Evolutionary conservation across 2,113 vertebrate genomes (phyloP).

Genomic region (Lipotes vexillifer): DNA sequence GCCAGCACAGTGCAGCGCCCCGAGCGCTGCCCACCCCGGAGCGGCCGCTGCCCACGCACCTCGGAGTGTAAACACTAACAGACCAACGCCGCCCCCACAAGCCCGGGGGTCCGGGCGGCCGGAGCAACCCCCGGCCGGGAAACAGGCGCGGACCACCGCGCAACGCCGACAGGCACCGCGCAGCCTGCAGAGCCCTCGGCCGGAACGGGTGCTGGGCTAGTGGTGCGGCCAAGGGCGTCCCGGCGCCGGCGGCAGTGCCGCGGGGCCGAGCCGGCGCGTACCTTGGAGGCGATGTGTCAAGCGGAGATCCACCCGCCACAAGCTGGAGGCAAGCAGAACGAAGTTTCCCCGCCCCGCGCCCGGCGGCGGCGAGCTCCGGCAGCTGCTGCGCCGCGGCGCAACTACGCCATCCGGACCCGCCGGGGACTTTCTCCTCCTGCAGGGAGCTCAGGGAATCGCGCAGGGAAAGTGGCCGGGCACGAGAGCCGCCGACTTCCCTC

Average conservation of each 20-base stretch:
- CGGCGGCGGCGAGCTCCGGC: conserved; percentile 24
- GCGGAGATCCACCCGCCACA: conserved; percentile 22
- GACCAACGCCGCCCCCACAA: background rate
- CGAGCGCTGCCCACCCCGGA: background rate
- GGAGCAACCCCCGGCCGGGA: background rate
- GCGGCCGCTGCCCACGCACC: background rate
- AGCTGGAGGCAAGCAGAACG: background rate
- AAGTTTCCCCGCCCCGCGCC: conserved; percentile 49
- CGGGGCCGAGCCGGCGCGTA: conserved; percentile 41
- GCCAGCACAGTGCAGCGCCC: background rate
- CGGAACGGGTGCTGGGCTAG: background rate
- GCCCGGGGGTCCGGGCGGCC: background rate
- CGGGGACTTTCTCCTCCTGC: conserved; percentile 61
- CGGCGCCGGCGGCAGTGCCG: background rate
- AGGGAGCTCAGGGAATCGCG: conserved; percentile 47
- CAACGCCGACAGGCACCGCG: background rate
- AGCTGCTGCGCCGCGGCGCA: conserved; percentile 44
- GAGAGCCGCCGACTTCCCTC: background rate
- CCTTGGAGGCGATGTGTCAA: conserved; percentile 53
- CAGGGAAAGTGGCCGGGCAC: conserved; percentile 39
- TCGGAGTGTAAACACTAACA: background rate
- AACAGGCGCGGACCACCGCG: background rate
- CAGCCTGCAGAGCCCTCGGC: background rate
- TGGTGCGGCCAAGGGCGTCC: background rate
- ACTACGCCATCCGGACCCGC: conserved; percentile 64